phyloP scores from a whole-genome alignment of 2,888 invertebrate species.

The Drosophila nr. fundita region DNA sequence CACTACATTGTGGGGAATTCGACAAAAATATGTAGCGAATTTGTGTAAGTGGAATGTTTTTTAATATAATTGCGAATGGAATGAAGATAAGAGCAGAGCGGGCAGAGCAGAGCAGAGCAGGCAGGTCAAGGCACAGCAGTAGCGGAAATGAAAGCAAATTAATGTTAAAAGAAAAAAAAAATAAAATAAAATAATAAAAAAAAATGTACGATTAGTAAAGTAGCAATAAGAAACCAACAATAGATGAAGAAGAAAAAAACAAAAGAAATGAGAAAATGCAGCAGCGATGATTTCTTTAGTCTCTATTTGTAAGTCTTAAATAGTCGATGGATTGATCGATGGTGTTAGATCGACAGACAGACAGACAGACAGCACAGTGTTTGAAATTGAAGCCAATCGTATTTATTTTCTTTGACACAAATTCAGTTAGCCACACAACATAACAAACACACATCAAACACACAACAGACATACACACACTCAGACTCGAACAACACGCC shows the following conservation, averaged over 20 bases:
- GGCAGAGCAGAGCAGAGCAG: not conserved
- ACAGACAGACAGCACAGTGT: constrained; percentile 30
- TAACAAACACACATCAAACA: constrained; percentile 1
- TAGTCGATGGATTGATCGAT: constrained; percentile 35
- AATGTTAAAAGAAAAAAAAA: constrained; percentile 41
- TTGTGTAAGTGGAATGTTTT: constrained; percentile 37
- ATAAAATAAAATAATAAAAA: constrained; percentile 13
- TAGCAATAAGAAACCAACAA: constrained; percentile 39
- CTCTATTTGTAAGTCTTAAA: constrained; percentile 52
- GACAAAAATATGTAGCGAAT: constrained; percentile 27
- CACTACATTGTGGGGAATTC: constrained; percentile 38
- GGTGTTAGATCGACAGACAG: constrained; percentile 19
- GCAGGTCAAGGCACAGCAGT: constrained; percentile 38
- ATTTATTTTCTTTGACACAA: constrained; percentile 56
- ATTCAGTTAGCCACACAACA: constrained; percentile 32
- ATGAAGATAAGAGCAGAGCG: constrained; percentile 7
- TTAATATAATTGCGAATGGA: constrained; percentile 15
- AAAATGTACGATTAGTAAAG: constrained; percentile 46
- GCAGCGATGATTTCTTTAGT: constrained; percentile 60
- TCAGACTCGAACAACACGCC: constrained; percentile 21
- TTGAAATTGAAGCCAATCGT: constrained; percentile 50
- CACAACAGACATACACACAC: constrained; percentile 18
- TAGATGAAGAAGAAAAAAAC: constrained; percentile 21
- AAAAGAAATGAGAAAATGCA: constrained; percentile 11
- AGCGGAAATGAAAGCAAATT: constrained; percentile 57